A percentile compares a stretch with the other conserved stretches of the same genome.
Conservation (phyloP, 2,888 invertebrate species). For the Troides oblongomaculatus region DNA sequence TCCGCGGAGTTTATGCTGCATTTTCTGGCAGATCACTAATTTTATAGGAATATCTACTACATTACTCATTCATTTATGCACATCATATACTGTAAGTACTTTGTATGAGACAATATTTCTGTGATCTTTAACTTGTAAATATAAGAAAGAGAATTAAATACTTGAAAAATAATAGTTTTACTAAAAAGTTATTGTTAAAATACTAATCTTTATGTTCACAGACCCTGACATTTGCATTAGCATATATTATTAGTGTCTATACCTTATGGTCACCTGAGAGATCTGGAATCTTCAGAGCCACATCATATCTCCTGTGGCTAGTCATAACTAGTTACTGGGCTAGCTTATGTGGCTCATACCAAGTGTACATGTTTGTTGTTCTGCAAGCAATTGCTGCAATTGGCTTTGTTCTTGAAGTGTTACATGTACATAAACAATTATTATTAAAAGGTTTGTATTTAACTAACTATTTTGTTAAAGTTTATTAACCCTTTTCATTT, state of each 20-base stretch:
- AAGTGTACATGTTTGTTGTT: constrained; percentile 86
- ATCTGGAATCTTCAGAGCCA: constrained; percentile 82
- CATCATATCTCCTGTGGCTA: constrained; percentile 88
- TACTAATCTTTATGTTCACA: constrained; percentile 59
- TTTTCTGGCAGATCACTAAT: constrained; percentile 78
- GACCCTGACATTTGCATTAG: constrained; percentile 83
- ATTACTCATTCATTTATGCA: constrained; percentile 75
- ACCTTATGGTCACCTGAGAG: constrained; percentile 88
- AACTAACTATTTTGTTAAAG: neutral
- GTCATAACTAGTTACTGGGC: constrained; percentile 87
- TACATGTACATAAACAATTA: constrained; percentile 76
- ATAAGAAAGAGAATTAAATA: neutral
- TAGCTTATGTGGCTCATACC: constrained; percentile 86
- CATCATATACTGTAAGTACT: constrained; percentile 59
- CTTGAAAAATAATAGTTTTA: neutral
- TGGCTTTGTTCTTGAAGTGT: constrained; percentile 83
- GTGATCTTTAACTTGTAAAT: constrained; percentile 1
- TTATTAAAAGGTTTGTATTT: constrained; percentile 61
- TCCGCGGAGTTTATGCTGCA: constrained; percentile 81
- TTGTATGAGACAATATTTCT: constrained; percentile 3
- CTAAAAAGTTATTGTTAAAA: neutral
- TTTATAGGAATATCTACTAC: constrained; percentile 71
- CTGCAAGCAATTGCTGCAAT: constrained; percentile 83
- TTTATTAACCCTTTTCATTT: neutral
- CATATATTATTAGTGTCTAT: constrained; percentile 85